These are phyloP conservation scores for Vandiemenella viatica DNA, from an alignment of 2,888 invertebrate species.

Conservation along the genomic window DNA sequence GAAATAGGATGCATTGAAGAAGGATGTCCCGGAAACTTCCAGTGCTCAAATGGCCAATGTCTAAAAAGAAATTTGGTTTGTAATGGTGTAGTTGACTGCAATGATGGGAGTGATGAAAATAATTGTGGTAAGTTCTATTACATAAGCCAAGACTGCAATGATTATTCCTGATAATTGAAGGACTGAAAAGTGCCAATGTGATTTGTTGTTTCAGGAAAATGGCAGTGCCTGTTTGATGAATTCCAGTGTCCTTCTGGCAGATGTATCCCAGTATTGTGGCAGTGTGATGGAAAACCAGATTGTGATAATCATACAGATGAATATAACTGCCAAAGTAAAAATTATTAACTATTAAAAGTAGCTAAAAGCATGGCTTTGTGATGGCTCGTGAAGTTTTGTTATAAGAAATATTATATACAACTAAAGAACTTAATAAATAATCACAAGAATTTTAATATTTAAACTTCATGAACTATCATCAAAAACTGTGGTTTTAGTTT, in stretches of 20 bases:
- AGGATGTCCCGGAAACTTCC: conserved; percentile 42
- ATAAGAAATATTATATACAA: too few species aligned
- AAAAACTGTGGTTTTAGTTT: too few species aligned
- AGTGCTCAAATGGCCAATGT: conserved; percentile 42
- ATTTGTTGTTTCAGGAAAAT: conserved; percentile 23
- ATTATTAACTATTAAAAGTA: too few species aligned
- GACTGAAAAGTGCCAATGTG: not conserved
- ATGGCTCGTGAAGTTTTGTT: too few species aligned
- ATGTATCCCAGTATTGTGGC: conserved; percentile 41
- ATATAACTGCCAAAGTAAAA: conserved; percentile 30
- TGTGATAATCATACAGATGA: conserved; percentile 41
- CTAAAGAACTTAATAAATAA: too few species aligned
- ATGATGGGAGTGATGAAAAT: conserved; percentile 43
- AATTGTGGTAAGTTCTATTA: conserved; percentile 32
- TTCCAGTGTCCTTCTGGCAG: conserved; percentile 35
- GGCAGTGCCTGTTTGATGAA: conserved; percentile 40
- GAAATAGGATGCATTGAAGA: conserved; percentile 38
- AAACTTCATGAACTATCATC: too few species aligned
- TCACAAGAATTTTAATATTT: too few species aligned
- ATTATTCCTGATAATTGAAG: too few species aligned
- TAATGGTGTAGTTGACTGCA: conserved; percentile 44
- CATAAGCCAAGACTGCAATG: too few species aligned
- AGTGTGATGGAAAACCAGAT: conserved; percentile 41
- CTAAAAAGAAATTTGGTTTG: conserved; percentile 42
- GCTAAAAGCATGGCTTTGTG: too few species aligned